Evolutionary conservation across 1,140 invertebrate species (phyloP).

Genomic region (Ladona fulva): DNA sequence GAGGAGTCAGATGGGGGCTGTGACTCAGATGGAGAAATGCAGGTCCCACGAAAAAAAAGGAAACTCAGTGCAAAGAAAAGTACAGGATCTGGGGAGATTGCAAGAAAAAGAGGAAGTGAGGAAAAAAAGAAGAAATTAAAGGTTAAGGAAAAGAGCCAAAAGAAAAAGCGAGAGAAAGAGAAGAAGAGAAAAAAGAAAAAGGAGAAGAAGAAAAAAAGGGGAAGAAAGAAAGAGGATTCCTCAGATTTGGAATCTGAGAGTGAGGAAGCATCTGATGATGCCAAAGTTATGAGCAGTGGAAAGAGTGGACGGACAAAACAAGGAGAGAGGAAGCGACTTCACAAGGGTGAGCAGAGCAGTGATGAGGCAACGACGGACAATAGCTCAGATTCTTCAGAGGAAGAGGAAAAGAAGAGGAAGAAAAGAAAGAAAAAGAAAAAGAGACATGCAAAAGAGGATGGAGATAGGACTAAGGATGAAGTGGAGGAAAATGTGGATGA

Average conservation of each 20-base stretch:
- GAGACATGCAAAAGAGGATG: not conserved
- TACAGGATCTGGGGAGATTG: constrained; percentile 8
- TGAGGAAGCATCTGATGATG: constrained; percentile 11
- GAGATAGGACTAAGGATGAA: not conserved
- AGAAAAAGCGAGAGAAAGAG: constrained; percentile 13
- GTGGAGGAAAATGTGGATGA: not conserved
- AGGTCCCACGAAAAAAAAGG: constrained; percentile 16
- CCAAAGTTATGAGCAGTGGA: not conserved
- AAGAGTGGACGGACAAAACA: not conserved
- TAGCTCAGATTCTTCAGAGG: not conserved
- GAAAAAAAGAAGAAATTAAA: constrained; percentile 3
- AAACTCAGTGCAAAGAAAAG: constrained; percentile 13
- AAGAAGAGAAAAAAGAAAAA: constrained; percentile 20
- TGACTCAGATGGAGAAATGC: not conserved
- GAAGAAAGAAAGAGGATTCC: constrained; percentile 24
- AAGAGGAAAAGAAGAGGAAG: not conserved
- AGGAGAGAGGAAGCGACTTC: not conserved
- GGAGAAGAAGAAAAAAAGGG: constrained; percentile 19
- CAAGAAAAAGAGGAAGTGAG: constrained; percentile 13
- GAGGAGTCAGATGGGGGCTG: not conserved
- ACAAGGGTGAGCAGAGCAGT: not conserved
- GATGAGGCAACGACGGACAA: not conserved
- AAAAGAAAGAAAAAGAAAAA: constrained; percentile 13
- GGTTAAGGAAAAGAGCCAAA: not conserved
- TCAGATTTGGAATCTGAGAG: constrained; percentile 18